A percentile compares a stretch with the other conserved stretches of the same genome.
These are phyloP conservation scores for Formicarius rufipectus DNA, from an alignment of 2,113 vertebrate species.

Conservation along the genomic window DNA sequence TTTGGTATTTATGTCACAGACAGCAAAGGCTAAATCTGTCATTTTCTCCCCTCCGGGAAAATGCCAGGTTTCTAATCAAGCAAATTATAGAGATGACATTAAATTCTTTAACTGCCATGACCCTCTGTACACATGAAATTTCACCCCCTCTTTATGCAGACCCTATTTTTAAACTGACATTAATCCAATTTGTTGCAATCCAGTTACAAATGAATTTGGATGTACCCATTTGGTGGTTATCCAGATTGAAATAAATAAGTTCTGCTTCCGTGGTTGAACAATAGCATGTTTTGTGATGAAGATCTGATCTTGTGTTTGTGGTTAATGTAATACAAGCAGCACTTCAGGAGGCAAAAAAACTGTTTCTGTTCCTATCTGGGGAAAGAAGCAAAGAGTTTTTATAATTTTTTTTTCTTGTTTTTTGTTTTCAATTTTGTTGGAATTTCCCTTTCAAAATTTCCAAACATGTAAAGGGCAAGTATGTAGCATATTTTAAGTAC, in stretches of 20 bases:
- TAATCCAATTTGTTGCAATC: conserved; percentile 3
- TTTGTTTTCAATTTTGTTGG: neutral
- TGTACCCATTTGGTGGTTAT: neutral
- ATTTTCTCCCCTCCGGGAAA: conserved; percentile 10
- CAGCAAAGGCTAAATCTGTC: conserved; percentile 34
- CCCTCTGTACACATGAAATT: conserved; percentile 11
- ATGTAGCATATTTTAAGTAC: neutral
- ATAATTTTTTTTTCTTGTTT: neutral
- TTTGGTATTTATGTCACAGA: conserved; percentile 1
- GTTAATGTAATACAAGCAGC: neutral
- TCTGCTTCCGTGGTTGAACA: conserved; percentile 26
- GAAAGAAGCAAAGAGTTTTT: neutral
- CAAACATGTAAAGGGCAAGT: neutral
- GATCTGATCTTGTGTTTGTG: neutral
- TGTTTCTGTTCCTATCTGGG: conserved; percentile 13
- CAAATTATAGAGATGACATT: conserved; percentile 55
- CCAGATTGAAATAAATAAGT: conserved; percentile 20
- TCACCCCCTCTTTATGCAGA: neutral
- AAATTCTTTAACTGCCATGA: conserved; percentile 26
- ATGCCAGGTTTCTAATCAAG: conserved; percentile 61
- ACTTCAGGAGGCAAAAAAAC: neutral
- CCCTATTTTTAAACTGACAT: conserved; percentile 30
- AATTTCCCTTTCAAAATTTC: neutral
- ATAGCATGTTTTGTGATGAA: neutral
- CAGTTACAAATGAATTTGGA: conserved; percentile 6